Conservation (phyloP, 2,797 vertebrate genomes). For the Falco cherrug region DNA sequence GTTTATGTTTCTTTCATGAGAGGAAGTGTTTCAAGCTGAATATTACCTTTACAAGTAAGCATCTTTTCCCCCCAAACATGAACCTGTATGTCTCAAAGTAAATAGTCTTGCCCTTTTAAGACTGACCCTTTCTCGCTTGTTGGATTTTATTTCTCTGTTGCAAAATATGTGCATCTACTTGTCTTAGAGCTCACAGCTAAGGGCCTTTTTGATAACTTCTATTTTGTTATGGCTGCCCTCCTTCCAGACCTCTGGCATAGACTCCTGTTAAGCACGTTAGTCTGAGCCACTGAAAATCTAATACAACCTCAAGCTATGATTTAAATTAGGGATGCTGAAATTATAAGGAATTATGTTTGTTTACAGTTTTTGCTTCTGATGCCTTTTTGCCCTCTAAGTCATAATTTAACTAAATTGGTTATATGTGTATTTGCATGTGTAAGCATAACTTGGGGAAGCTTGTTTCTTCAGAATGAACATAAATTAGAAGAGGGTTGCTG, state of each 20-base stretch:
- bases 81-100: background rate
- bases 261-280: background rate
- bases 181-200: background rate
- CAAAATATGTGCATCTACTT: background rate
- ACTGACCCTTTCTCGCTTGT: background rate
- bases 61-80: background rate
- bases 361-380: background rate
- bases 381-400: background rate
- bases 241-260: background rate
- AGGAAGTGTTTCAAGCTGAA: constrained; percentile 89
- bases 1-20: constrained; percentile 84
- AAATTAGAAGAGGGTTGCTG: background rate
- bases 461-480: background rate
- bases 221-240: background rate
- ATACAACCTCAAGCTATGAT: background rate
- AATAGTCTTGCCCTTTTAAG: background rate
- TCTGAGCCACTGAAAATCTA: background rate
- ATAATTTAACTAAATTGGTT: background rate
- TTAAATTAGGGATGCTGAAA: background rate
- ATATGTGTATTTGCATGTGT: background rate
- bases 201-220: background rate
- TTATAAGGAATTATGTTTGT: background rate
- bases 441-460: background rate
- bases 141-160: background rate
- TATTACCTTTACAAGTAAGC: constrained; percentile 97